A percentile compares a stretch with the other conserved stretches of the same genome.
Conservation (phyloP, 2,888 invertebrate genomes). For the Lymantria monacha region DNA sequence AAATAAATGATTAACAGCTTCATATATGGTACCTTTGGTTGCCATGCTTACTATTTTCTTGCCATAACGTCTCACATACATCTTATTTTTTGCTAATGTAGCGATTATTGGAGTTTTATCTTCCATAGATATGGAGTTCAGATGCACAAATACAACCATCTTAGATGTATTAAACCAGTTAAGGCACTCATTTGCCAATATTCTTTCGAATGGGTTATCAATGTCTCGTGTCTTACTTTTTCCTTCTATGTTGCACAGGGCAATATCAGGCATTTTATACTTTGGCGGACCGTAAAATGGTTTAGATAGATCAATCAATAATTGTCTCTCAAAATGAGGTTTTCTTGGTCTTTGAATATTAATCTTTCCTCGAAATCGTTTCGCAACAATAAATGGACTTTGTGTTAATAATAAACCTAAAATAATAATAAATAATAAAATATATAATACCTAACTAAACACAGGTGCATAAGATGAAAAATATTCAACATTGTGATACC, state of each 20-base stretch:
- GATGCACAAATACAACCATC: conserved; percentile 87
- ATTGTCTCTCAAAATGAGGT: conserved; percentile 87
- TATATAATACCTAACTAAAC: neutral
- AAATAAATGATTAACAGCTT: conserved; percentile 84
- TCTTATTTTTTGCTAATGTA: conserved; percentile 84
- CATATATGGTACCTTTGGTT: conserved; percentile 85
- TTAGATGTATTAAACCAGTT: conserved; percentile 87
- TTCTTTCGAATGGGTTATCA: conserved; percentile 87
- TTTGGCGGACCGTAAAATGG: conserved; percentile 82
- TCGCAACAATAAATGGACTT: conserved; percentile 76
- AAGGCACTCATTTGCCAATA: conserved; percentile 87
- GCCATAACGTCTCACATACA: conserved; percentile 86
- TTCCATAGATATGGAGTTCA: conserved; percentile 86
- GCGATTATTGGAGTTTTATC: conserved; percentile 85
- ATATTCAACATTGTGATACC: conserved; percentile 7
- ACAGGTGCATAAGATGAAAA: neutral
- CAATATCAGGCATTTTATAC: conserved; percentile 63
- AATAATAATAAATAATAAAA: conserved; percentile 24
- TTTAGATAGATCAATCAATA: conserved; percentile 84
- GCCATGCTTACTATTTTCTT: conserved; percentile 85
- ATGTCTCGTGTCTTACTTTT: conserved; percentile 43
- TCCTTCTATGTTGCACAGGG: conserved; percentile 75
- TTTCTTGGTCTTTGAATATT: conserved; percentile 88
- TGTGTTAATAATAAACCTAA: conserved; percentile 68
- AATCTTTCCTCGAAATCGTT: conserved; percentile 88